Evolutionary conservation across 2,113 vertebrate species (phyloP), one percentile per base, ranked within the genome.

Genomic region (Candoia aspera): DNA sequence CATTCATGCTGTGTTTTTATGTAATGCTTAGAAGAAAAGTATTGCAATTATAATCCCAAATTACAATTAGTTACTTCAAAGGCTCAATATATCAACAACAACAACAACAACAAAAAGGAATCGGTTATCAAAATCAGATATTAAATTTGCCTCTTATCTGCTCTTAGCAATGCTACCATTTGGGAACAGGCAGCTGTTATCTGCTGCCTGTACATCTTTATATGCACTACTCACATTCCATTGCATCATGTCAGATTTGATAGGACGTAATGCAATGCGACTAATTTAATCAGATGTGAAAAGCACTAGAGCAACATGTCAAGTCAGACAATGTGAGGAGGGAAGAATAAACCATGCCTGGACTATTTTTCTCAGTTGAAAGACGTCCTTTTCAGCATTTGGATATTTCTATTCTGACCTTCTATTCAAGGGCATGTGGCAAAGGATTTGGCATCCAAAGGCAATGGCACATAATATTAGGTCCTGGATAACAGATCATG

Each of bases 231-330:
- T 97, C 97, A 94, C 95, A 97, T 96, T 95, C 96, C 95, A 95
- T 85, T 94, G 96, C 94, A 94, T 94, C 93, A 2, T 95, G 96
- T 97, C 97, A 95, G 93, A 93, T 96, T 94, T 92, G 94, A 95
- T 97, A 94, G 2, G 54, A 91, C 55, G 90, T 96, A 97, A 97
- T 95, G 92, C 90, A 94, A 96, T 96, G 95, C 96, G 96, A 98
- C 96, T 96, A 96, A 97, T 96, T 97, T 96, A 97, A 97, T 97
- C 96, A 97, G 94, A 96, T 94, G 95, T 95, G 96, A 97, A 95
- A 91, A 95, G 94, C 92, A 90, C 93, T 94, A 93, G 64, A 93
- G 96, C 93, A 97, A 92, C 26, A 54, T 91, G 95, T 94, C 93
- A 95, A 94, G 95, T 88, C 91, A 84, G 92, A 95, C 95, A 94